phyloP scores from a whole-genome alignment of 2,113 vertebrate genomes.

The Phyllopteryx taeniolatus region DNA sequence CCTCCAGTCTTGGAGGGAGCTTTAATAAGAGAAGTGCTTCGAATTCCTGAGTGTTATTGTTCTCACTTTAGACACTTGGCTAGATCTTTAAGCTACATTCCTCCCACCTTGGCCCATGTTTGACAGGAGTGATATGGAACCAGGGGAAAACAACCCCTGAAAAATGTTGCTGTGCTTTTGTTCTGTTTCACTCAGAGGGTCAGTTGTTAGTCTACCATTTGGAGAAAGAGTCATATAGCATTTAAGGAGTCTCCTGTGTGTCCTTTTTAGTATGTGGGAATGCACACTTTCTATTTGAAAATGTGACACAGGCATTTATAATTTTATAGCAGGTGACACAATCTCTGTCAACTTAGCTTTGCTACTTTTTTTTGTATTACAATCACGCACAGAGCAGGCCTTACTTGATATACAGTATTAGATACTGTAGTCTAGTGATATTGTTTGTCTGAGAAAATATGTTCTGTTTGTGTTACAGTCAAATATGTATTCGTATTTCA shows the following conservation, averaged over 20 bases:
- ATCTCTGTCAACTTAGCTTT: slow-evolving; percentile 22
- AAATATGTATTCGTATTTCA: too few species aligned
- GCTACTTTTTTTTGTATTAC: slow-evolving; percentile 30
- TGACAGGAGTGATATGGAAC: slow-evolving; percentile 40
- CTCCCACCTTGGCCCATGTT: slow-evolving; percentile 17
- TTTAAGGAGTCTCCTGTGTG: slow-evolving; percentile 40
- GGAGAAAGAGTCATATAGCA: slow-evolving; percentile 24
- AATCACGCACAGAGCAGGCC: background rate
- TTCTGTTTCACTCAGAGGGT: slow-evolving; percentile 31
- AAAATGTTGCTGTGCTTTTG: slow-evolving; percentile 35
- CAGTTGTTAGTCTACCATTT: slow-evolving; percentile 20
- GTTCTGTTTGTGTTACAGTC: too few species aligned
- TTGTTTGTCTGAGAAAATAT: too few species aligned
- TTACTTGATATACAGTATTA: background rate
- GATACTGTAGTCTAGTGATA: too few species aligned
- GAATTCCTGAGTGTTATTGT: slow-evolving; percentile 60
- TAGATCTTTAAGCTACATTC: slow-evolving; percentile 33
- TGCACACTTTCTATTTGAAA: slow-evolving; percentile 34
- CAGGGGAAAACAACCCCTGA: slow-evolving; percentile 24
- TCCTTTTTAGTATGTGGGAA: slow-evolving; percentile 56
- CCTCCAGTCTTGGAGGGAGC: slow-evolving; percentile 38
- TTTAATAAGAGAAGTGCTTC: slow-evolving; percentile 57
- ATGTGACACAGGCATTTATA: slow-evolving; percentile 34
- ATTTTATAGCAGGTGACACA: slow-evolving; percentile 40
- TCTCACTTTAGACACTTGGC: slow-evolving; percentile 52